Conservation (phyloP, 2,888 invertebrate species). For the Aphodius sticticus region DNA sequence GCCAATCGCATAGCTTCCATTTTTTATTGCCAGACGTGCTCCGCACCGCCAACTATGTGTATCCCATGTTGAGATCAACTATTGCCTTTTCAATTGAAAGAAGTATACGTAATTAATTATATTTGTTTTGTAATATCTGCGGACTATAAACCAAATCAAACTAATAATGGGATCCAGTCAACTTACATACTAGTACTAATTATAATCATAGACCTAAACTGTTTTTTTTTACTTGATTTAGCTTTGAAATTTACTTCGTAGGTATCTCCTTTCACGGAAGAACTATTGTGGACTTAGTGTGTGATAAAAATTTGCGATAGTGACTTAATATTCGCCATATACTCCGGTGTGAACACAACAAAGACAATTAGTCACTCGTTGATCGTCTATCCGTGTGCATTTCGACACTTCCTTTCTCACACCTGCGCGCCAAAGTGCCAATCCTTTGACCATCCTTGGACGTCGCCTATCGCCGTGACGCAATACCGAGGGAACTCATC, state of each 20-base stretch:
- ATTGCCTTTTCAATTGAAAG: background rate
- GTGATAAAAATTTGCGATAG: too few relatives aligned
- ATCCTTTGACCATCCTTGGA: conserved; percentile 42
- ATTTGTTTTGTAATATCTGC: too few relatives aligned
- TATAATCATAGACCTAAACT: too few relatives aligned
- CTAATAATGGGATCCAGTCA: too few relatives aligned
- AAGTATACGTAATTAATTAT: background rate
- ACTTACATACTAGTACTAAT: too few relatives aligned
- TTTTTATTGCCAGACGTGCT: background rate
- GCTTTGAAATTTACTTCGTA: too few relatives aligned
- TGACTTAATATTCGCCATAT: background rate
- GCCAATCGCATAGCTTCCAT: conserved; percentile 4
- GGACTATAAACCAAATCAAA: too few relatives aligned
- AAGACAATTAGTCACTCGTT: background rate
- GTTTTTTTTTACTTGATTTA: too few relatives aligned
- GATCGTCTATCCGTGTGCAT: conserved; percentile 18
- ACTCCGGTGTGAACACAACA: background rate
- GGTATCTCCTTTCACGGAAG: too few relatives aligned
- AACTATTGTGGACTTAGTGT: too few relatives aligned
- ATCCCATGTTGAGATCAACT: background rate
- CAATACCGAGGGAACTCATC: background rate
- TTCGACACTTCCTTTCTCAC: conserved; percentile 45
- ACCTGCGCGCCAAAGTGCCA: conserved; percentile 42
- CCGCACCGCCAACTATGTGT: background rate
- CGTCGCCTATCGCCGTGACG: conserved; percentile 10